Evolutionary conservation across 53 echinoderm and acorn worm species (phyloP), one percentile per base, ranked within the genome.

Genomic region (Paelopatides confundens): DNA sequence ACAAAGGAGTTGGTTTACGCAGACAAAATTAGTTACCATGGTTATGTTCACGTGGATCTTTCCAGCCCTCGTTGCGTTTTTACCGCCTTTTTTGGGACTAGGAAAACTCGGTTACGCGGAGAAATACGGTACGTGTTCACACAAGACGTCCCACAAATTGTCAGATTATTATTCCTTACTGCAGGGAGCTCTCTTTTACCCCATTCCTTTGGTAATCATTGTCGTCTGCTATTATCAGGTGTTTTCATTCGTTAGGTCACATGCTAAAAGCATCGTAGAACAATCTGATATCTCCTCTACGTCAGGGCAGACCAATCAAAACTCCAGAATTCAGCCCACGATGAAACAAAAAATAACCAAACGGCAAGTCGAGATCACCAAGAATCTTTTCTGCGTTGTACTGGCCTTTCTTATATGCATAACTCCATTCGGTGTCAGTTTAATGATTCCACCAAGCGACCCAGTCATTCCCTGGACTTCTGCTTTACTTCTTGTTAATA

Each of bases 351-450:
- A 93, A 12, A 79, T 94, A 28, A 96, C 89, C 79, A 91, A 58
- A 62, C 83, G 93, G 47, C 96, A 96, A 63, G 69, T 91, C 13
- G 93, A 91, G 37, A 95, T 96, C 29, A 96, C 96, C 13, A 96
- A 96, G 71, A 96, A 96, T 71, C 85, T 96, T n/a, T 96, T 96
- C 84, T 96, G 94, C 70, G 96, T 96, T 8, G 96, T 96, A 30
- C 74, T 94, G 8, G 94, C 93, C 31, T 96, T 94, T 66, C 74
- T 95, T 53, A 58, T 94, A 68, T 96, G 96, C 69, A 94, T 94
- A 62, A 88, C 85, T 17, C 94, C 96, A 11, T 91, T 93, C 47
- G 91, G 87, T 46, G 87, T 96, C 31, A 90, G 93, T 31, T 86
- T 96, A 1, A 85, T 96, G 91, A 91, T 95, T 6, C 96, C 96